Percentiles rank a stretch among this genome's conserved stretches.
These are phyloP conservation scores for Aspidapion aeneum DNA, from an alignment of 2,888 invertebrate species.

Conservation along the genomic window DNA sequence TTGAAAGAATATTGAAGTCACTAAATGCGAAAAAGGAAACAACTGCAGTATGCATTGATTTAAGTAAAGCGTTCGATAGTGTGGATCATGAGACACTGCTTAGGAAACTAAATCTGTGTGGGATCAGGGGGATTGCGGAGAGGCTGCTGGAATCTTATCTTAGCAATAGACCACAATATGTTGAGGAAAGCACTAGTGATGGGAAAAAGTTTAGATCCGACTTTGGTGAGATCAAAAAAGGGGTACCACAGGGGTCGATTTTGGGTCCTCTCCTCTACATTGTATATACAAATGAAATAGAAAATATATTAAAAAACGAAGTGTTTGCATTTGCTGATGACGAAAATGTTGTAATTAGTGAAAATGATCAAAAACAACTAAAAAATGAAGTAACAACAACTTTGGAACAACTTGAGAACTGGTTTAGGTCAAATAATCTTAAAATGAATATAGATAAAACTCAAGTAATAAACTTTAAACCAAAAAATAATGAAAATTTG, in stretches of 20 bases:
- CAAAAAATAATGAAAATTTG: too few relatives aligned
- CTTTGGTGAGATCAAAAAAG: not conserved
- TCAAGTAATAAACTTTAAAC: too few relatives aligned
- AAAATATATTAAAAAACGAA: too few relatives aligned
- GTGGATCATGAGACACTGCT: not conserved
- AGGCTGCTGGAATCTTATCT: too few relatives aligned
- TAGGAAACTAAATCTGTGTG: not conserved
- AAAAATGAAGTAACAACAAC: not conserved
- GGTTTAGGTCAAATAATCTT: not conserved
- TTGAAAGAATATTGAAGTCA: not conserved
- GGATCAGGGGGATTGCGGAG: not conserved
- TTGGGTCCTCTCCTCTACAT: not conserved
- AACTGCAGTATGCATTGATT: constrained; percentile 4
- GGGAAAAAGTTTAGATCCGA: not conserved
- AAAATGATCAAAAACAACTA: too few relatives aligned
- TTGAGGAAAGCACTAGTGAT: not conserved
- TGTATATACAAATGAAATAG: constrained; percentile 5
- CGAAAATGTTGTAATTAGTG: too few relatives aligned
- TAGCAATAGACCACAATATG: too few relatives aligned
- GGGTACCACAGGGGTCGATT: not conserved
- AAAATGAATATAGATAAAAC: constrained; percentile 1
- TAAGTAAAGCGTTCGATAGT: constrained; percentile 8
- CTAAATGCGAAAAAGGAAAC: not conserved
- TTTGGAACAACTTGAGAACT: not conserved
- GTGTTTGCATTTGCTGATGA: too few relatives aligned